A percentile compares a stretch with the other conserved stretches of the same genome.
These are phyloP conservation scores for Typhlichthys eigenmanni DNA, from an alignment of 2,797 vertebrate species.

Conservation along the genomic window DNA sequence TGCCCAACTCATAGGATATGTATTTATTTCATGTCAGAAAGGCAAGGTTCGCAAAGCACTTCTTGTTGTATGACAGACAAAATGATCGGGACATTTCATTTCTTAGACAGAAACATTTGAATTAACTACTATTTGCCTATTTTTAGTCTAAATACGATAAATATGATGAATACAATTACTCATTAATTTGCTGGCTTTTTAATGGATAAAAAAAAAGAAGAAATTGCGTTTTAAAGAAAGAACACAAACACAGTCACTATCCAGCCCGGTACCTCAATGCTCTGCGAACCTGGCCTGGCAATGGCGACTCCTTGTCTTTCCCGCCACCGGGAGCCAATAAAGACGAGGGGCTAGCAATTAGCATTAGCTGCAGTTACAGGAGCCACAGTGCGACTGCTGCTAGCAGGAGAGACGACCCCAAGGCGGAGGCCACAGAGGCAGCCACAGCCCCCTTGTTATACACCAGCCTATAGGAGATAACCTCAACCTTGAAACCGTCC, in stretches of 20 bases:
- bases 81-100: constrained; percentile 27
- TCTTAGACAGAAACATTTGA: constrained; percentile 6
- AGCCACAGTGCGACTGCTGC: constrained; percentile 73
- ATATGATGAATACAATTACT: constrained; percentile 1
- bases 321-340: constrained; percentile 58
- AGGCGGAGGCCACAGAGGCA: constrained; percentile 65
- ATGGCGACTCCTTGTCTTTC: constrained; percentile 49
- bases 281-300: constrained; percentile 73
- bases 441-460: constrained; percentile 65
- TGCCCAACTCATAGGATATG: constrained; percentile 66
- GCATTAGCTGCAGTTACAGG: constrained; percentile 72
- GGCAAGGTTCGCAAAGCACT: constrained; percentile 77
- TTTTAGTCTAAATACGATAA: neutral
- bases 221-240: constrained; percentile 27
- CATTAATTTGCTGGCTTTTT: constrained; percentile 26
- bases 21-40: constrained; percentile 54
- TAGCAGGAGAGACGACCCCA: constrained; percentile 72
- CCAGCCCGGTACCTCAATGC: constrained; percentile 59
- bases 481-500: constrained; percentile 80
- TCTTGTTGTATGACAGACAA: constrained; percentile 44
- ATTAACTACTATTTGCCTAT: neutral
- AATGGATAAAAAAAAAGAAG: constrained; percentile 27
- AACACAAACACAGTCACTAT: constrained; percentile 22
- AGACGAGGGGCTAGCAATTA: constrained; percentile 62
- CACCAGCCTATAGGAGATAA: constrained; percentile 80